Base-by-base conservation (phyloP, 2,113 vertebrate genomes). In the Ophiodon elongatus region DNA sequence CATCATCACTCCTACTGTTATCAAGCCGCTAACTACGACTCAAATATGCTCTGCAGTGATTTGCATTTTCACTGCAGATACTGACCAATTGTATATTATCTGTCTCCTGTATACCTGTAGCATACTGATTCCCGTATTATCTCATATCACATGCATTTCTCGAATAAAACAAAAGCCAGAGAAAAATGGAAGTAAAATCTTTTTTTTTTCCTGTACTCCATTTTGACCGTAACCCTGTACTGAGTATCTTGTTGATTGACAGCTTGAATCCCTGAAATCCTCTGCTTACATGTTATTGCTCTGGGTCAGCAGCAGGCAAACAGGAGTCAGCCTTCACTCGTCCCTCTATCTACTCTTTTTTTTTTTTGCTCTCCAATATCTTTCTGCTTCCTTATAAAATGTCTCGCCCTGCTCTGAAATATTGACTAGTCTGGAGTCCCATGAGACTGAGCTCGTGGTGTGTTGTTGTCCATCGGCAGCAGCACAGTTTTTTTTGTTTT, bases 341-440 rank as follows among this genome's bases (percentile, higher is more conserved):
- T 73, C 33, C 52, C 52, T 63, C 83, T 76, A 91, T 88, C 71
- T 86, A n/a, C 81, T 85, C 87, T 75, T 67, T 73, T 57, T 68
- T 50, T 21, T 80, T 78, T 43, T 23, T 25, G 65, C 77, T 79
- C 71, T 84, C 74, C 65, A 78, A 79, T 86, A 73, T 92, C 60
- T 83, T 70, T 73, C 75, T 78, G 57, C 76, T 67, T 85, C 57
- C 85, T 84, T 85, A 93, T 88, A 86, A 79, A 79, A 93, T 94
- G 79, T 88, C 82, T 86, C 23, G 56, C 67, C 45, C 7, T 76
- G 59, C 64, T 83, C 79, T 93, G 90, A 94, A 95, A 94, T 94
- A 94, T 94, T 95, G 92, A 95, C 90, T 77, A 81, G 91, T 82
- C 80, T 85, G 47, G 37, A 75, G 62, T 93, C 93, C 82, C 69